A percentile compares a stretch with the other conserved stretches of the same genome.
These are phyloP conservation scores for Stichodactyla mertensii DNA, from an alignment of 64 coral and sea anemone species.

Conservation along the genomic window DNA sequence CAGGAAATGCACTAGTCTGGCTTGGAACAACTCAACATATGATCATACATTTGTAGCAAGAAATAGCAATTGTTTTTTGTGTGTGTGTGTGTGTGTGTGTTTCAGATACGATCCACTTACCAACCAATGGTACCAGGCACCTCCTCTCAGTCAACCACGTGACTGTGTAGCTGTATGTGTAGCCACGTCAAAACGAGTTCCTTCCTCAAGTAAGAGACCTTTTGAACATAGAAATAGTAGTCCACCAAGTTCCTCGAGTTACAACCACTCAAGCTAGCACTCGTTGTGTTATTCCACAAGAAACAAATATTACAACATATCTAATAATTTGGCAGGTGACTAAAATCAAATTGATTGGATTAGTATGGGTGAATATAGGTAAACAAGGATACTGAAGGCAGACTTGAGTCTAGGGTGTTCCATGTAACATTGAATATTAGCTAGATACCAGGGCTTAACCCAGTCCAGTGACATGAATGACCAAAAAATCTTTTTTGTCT, in stretches of 20 bases:
- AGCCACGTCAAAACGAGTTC: conserved; percentile 70
- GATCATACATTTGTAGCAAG: too few relatives aligned
- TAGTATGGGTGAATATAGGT: too few relatives aligned
- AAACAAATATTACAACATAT: not conserved
- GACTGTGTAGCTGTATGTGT: conserved; percentile 97
- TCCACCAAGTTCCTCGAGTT: conserved; percentile 12
- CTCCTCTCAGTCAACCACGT: conserved; percentile 85
- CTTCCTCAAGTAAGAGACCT: conserved; percentile 47
- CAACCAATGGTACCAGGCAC: conserved; percentile 82
- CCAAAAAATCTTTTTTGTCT: too few relatives aligned
- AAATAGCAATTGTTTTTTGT: not conserved
- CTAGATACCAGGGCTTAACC: too few relatives aligned
- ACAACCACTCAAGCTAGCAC: conserved; percentile 16
- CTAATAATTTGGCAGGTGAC: not conserved
- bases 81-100: not conserved
- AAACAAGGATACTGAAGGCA: too few relatives aligned
- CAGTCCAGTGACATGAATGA: too few relatives aligned
- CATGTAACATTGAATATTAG: too few relatives aligned
- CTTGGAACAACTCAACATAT: too few relatives aligned
- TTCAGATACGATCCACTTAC: conserved; percentile 89
- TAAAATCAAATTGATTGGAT: not conserved
- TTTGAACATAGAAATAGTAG: conserved; percentile 52
- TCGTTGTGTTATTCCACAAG: not conserved
- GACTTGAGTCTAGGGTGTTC: too few relatives aligned
- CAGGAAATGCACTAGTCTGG: too few relatives aligned